Evolutionary conservation across 2,797 vertebrate genomes (phyloP), one percentile per base, ranked within the genome.

Genomic region (Gobionotothen gibberifrons): DNA sequence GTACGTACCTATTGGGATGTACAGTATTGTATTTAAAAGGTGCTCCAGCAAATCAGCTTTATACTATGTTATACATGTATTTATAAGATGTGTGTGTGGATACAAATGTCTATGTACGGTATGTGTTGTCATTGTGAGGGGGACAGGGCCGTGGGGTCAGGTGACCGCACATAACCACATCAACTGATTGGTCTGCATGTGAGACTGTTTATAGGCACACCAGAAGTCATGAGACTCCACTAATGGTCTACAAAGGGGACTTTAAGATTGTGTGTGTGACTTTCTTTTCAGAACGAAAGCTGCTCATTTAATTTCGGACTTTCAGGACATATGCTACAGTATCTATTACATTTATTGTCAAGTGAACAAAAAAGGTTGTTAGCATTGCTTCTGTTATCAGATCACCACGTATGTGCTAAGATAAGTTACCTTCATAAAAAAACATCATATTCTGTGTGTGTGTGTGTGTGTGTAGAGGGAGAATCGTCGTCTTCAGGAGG

Each of bases 401-500:
- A 26, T 42, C 12, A 56, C 6, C 32, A 29, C 54, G 26, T 13
- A 3, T 46, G 26, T 11, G 1, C 9, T 43, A 22, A 22, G 44
- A 40, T 9, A 8, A 36, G 3, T 22, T 39, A 1, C 19, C 22
- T 26, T 49, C 7, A 49, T 42, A 26, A 7, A 69, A 48, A 12
- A 51, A n/a, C 15, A 48, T 22, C 26, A 16, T 10, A 36, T 46
- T 26, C n/a, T 40, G 17, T 22, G 22, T 22, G 22, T 22, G 26
- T 5, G 26, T 26, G 26, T 26, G 26, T 26, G 26, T 26, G 26
- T 26, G 3, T 58, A 99, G 98, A 96, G 96, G 90, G 98, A 99
- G 81, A 99, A 99, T 90, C 96, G 98, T 16, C 95, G 98, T 60
- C 93, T 99, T 10, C 98, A 99, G 85, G 98, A 99, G 88, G 97